Evolutionary conservation across 2,888 invertebrate genomes (phyloP), one percentile per base, ranked within the genome.

Genomic region (Andrena trimmerana): DNA sequence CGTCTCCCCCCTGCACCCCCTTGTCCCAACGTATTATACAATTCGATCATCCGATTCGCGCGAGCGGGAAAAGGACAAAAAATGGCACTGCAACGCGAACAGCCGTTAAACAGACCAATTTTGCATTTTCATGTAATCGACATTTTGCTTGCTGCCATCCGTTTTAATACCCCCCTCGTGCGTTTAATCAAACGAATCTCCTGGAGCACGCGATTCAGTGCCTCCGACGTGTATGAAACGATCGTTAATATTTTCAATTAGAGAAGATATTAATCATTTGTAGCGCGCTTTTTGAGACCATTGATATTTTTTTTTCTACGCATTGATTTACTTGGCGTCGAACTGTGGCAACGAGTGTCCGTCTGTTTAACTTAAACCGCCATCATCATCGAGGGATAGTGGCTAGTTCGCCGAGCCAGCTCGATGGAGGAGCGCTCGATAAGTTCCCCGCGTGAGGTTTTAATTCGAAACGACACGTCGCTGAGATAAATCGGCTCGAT

Each of bases 401-500:
- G 20, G 3, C 20, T 24, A 42, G 54, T 20, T 52, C 27, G 27
- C 20, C 10, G 57, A 57, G 24, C 13, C 1, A 27, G 20, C 50
- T 60, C 8, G 2, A 4, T 4, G 42, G 42, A 36, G 24, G 52
- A 31, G n/a, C 7, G 31, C 20, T 5, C 50, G 77, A 63, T 33
- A 62, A 70, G 57, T 70, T 70, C 50, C 57, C 42, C 66, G 20
- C 27, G 54, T 20, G 20, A 57, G 33, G 36, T 50, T 62, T 13
- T 70, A 66, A 83, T 81, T 60, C 65, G 54, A 62, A 67, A 63
- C 42, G 82, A 72, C 81, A 67, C 71, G 71, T 69, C 29, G 69
- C 42, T 33, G 68, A 80, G 79, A 78, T 82, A 76, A 79, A 75
- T 67, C 74, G 75, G 42, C 48, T 33, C 60, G 82, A 82, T 75